phyloP scores from a whole-genome alignment of 2,113 vertebrate species.

The Chionomys nivalis region DNA sequence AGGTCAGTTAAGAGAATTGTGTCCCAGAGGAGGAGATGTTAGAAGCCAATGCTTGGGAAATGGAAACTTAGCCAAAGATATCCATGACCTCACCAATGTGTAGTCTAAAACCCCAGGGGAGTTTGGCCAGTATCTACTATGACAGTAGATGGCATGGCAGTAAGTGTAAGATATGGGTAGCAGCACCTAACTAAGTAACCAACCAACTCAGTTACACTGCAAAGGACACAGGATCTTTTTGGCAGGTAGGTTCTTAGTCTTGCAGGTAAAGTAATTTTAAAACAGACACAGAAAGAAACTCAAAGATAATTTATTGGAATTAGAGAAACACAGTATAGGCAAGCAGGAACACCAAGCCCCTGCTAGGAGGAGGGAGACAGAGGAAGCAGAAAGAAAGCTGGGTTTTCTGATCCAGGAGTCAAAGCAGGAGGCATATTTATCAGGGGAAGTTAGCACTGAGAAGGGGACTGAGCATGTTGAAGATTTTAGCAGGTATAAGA shows the following conservation, averaged over 20 bases:
- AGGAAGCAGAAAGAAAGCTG: neutral
- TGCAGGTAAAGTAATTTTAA: neutral
- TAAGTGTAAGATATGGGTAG: neutral
- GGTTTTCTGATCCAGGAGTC: neutral
- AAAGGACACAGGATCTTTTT: neutral
- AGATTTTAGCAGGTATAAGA: no score
- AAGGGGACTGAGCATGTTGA: neutral
- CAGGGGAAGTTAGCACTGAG: neutral
- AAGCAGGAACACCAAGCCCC: neutral
- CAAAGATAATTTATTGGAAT: neutral
- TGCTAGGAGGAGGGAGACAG: no score
- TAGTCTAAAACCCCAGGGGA: neutral
- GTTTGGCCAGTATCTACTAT: neutral
- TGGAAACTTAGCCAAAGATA: neutral
- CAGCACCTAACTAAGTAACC: neutral
- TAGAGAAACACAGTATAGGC: neutral
- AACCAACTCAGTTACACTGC: no score
- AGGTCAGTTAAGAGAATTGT: neutral
- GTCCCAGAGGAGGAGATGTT: neutral
- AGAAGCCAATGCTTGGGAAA: neutral
- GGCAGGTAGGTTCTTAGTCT: neutral
- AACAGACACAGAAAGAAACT: neutral
- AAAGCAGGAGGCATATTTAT: neutral
- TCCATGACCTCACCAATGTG: neutral
- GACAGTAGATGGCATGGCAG: neutral